phyloP scores from a whole-genome alignment of 2,797 vertebrate genomes.

The Crocodylus rhombifer region DNA sequence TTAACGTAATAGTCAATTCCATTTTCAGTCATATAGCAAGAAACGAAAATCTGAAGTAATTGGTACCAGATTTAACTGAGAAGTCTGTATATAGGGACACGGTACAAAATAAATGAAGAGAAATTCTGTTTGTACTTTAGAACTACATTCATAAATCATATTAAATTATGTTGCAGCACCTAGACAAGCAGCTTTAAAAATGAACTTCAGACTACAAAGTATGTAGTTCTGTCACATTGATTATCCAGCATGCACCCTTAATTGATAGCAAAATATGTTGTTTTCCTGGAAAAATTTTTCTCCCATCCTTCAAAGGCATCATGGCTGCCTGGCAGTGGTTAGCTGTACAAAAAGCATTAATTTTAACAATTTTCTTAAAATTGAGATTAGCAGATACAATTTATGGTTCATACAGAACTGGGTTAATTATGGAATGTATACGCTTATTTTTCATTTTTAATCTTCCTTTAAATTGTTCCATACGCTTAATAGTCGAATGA shows the following conservation, averaged over 20 bases:
- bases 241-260: not conserved
- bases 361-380: not conserved
- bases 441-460: not conserved
- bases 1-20: slow-evolving; percentile 30
- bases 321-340: not conserved
- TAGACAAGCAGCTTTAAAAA: slow-evolving; percentile 6
- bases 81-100: slow-evolving; percentile 17
- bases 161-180: not conserved
- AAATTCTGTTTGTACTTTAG: slow-evolving; percentile 1
- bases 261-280: not conserved
- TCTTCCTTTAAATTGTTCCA: not conserved
- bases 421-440: not conserved
- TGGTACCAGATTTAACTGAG: not conserved
- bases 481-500: not conserved
- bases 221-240: not conserved
- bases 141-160: slow-evolving; percentile 4
- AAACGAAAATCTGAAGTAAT: not conserved
- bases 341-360: no score
- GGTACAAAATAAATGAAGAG: not conserved
- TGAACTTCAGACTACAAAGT: not conserved
- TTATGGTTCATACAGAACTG: not conserved
- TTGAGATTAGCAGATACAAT: not conserved
- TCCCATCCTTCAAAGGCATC: not conserved
- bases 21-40: not conserved
- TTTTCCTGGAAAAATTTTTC: not conserved